Evolutionary conservation across 2,888 invertebrate genomes (phyloP).

Genomic region (Leptopilina syphax): DNA sequence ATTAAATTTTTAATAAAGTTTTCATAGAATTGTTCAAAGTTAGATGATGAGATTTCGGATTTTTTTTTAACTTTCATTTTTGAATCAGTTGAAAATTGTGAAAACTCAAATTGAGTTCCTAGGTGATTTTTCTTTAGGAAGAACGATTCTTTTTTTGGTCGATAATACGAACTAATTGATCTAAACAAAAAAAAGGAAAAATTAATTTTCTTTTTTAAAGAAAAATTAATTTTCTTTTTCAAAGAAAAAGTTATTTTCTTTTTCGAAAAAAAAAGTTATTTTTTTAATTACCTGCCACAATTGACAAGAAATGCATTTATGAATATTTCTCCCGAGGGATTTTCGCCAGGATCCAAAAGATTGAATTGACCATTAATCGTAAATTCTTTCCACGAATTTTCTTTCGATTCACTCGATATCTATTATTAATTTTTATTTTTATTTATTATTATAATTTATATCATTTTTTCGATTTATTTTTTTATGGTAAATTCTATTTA

Average conservation of each 20-base stretch:
- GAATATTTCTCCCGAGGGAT: constrained; percentile 54
- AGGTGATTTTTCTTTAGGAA: not conserved
- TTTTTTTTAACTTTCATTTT: not conserved
- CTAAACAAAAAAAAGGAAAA: not conserved
- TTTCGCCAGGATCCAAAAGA: constrained; percentile 57
- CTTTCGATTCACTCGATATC: constrained; percentile 41
- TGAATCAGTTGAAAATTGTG: not conserved
- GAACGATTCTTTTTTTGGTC: not conserved
- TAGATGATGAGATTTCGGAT: not conserved
- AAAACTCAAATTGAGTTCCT: constrained; percentile 10
- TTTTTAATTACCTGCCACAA: constrained; percentile 13
- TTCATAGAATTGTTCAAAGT: not conserved
- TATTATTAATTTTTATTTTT: constrained; percentile 16
- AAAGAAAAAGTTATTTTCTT: too few relatives aligned
- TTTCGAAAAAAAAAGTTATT: not conserved
- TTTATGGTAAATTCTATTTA: too few relatives aligned
- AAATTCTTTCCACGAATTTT: constrained; percentile 46
- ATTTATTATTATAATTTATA: too few relatives aligned
- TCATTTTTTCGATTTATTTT: too few relatives aligned
- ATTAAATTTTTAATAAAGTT: constrained; percentile 16
- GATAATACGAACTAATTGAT: not conserved
- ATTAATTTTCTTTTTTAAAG: not conserved
- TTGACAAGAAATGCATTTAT: constrained; percentile 46
- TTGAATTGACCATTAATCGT: constrained; percentile 57
- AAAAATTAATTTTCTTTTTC: too few relatives aligned